Evolutionary conservation across 2,797 vertebrate genomes (phyloP).

Genomic region (Acanthurus lineatus): DNA sequence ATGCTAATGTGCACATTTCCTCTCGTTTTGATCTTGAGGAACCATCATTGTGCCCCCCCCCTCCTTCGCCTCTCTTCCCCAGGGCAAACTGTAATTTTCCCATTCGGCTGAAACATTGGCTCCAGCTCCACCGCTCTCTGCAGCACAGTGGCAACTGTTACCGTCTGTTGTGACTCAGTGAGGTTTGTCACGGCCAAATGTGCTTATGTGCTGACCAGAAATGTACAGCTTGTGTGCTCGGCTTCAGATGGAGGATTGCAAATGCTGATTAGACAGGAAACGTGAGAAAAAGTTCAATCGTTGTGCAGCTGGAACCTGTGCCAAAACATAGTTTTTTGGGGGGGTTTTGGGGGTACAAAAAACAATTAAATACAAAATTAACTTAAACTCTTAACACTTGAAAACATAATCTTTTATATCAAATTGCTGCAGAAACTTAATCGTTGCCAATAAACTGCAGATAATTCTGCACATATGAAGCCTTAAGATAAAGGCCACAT

Average conservation of each 20-base stretch:
- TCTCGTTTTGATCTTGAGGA: conserved; percentile 71
- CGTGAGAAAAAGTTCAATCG: neutral
- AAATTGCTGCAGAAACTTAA: neutral
- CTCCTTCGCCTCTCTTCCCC: conserved; percentile 30
- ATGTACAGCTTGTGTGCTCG: conserved; percentile 40
- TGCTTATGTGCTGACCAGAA: conserved; percentile 57
- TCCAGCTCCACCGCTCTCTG: conserved; percentile 44
- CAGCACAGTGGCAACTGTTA: conserved; percentile 70
- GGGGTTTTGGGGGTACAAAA: no score
- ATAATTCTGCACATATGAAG: no score
- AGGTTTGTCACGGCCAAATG: conserved; percentile 70
- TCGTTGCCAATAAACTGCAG: no score
- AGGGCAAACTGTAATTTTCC: conserved; percentile 70
- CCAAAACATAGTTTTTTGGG: neutral
- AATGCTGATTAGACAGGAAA: conserved; percentile 25
- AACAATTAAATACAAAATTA: no score
- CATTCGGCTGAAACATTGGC: conserved; percentile 66
- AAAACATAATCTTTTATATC: neutral
- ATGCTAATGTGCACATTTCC: conserved; percentile 66
- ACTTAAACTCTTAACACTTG: neutral
- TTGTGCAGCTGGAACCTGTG: neutral
- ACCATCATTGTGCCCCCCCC: conserved; percentile 17
- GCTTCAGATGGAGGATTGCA: conserved; percentile 39
- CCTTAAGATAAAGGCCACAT: no score
- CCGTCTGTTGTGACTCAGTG: conserved; percentile 77